Base-by-base conservation (phyloP, 2,113 vertebrate genomes). In the Nettapus auritus region DNA sequence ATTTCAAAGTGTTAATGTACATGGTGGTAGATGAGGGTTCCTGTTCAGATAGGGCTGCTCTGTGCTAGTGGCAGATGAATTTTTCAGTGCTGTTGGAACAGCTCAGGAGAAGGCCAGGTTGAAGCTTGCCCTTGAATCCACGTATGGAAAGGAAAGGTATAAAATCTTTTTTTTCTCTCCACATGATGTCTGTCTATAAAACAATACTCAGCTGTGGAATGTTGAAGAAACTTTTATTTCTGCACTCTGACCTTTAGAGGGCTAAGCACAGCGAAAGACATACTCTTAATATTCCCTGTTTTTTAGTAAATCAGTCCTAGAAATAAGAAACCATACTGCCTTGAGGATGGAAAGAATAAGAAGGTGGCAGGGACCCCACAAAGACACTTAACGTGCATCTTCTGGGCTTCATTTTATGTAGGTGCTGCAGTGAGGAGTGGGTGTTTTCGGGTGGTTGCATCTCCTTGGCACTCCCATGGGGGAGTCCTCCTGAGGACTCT, bases 401-500 rank as follows among this genome's bases (percentile, higher is more conserved):
- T 68, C 71, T n/a, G 31, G 44, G 3, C 21, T 40, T 81, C 2
- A 0, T 78, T 93, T 92, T 38, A 88, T 28, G 34, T 52, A 79
- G 60, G 34, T 38, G 12, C 16, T 53, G 34, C 22, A 64, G 7
- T 34, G 53, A 18, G 23, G 31, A 82, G 57, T 0, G 0, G 17
- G 11, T 87, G 21, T 81, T 87, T 5, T 66, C 23, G 25, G 36
- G 4, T 0, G 2, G 8, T 12, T 55, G 22, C 2, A 1, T 55
- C 38, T 82, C 14, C 36, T 73, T 74, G 26, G 22, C 29, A 67
- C 48, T 36, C 42, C 31, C 9, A 34, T 6, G 76, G 59, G 33
- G 31, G 48, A 1, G 1, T 67, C 28, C 29, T 80, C 29, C 75
- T 1, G 2, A 38, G 44, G 13, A 29, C 29, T 88, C 3, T 0